Evolutionary conservation across 1,140 invertebrate genomes (phyloP).

Genomic region (Babylonia areolata): DNA sequence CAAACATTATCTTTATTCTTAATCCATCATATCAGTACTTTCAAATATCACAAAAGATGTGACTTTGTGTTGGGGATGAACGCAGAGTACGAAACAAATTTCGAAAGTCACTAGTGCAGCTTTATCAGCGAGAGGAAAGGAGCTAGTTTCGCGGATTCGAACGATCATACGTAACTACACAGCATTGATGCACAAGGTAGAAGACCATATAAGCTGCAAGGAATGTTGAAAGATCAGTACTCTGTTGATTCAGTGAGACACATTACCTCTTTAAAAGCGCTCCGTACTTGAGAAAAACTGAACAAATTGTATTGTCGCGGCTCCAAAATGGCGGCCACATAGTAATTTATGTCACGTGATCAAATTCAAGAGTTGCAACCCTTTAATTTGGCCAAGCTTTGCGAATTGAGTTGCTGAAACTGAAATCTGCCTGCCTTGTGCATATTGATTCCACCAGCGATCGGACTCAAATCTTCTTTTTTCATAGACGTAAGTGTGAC

Average conservation of each 20-base stretch:
- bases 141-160: conserved; percentile 18
- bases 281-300: not conserved
- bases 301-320: not conserved
- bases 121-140: conserved; percentile 35
- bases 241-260: not conserved
- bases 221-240: not conserved
- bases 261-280: not conserved
- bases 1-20: too few species aligned
- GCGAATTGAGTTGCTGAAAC: too few species aligned
- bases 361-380: not conserved
- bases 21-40: too few species aligned
- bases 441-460: too few species aligned
- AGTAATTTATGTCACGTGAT: conserved; percentile 24
- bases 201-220: not conserved
- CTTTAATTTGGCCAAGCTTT: not conserved
- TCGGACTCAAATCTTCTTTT: too few species aligned
- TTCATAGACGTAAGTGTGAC: too few species aligned
- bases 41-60: too few species aligned
- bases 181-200: not conserved
- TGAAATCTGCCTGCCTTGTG: too few species aligned
- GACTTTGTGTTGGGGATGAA: too few species aligned
- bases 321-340: conserved; percentile 29
- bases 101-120: conserved; percentile 31
- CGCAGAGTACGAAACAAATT: conserved; percentile 35
- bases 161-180: conserved; percentile 36